Conservation (phyloP, 2,797 vertebrate genomes). For the Gobionotothen gibberifrons region DNA sequence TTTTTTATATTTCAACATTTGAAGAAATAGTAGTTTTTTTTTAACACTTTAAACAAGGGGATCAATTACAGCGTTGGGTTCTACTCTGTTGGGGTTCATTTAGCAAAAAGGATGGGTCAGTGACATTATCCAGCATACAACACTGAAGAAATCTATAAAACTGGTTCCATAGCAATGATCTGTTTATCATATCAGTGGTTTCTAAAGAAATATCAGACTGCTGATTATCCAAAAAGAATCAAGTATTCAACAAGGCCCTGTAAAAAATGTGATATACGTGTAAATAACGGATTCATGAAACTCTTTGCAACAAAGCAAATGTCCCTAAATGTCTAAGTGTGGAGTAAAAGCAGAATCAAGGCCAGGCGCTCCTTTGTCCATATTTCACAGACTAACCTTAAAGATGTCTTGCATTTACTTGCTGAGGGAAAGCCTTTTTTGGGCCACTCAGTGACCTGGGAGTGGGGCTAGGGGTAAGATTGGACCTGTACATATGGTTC, state of each 20-base stretch:
- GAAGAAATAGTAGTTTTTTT: background rate
- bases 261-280: no score
- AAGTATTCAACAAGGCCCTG: no score
- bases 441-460: constrained; percentile 44
- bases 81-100: no score
- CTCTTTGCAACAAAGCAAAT: background rate
- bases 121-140: no score
- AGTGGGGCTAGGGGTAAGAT: constrained; percentile 43
- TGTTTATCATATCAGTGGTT: no score
- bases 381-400: constrained; percentile 2
- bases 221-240: no score
- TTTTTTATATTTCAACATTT: background rate
- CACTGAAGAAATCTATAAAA: no score
- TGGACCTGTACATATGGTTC: constrained; percentile 83
- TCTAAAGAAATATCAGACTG: no score
- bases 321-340: background rate
- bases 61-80: no score
- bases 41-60: background rate
- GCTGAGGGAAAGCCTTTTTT: background rate
- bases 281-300: no score
- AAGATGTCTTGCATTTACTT: constrained; percentile 33
- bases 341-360: background rate
- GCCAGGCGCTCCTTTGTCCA: background rate
- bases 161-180: no score
- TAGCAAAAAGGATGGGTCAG: no score